Evolutionary conservation across 2,888 invertebrate genomes (phyloP).

Genomic region (Gastracanthus pulcherrimus): DNA sequence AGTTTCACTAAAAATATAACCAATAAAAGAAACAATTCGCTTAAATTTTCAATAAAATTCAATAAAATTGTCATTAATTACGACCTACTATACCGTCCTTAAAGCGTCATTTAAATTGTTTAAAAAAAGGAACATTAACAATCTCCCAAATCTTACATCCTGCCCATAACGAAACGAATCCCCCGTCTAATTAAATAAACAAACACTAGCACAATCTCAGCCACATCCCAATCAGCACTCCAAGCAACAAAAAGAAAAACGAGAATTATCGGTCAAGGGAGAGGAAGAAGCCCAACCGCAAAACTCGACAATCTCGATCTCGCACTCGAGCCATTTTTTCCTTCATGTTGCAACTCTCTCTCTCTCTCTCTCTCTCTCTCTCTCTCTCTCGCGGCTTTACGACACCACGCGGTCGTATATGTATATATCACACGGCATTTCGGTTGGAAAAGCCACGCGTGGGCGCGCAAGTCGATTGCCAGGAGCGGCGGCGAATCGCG

Average conservation of each 20-base stretch:
- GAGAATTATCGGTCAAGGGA: neutral
- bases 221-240: neutral
- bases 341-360: conserved; percentile 25
- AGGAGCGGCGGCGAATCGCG: conserved; percentile 2
- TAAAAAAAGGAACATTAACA: neutral
- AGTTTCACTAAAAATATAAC: too few relatives aligned
- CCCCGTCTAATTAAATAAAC: too few relatives aligned
- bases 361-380: neutral
- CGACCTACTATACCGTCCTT: too few relatives aligned
- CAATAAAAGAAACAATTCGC: too few relatives aligned
- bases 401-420: conserved; percentile 16
- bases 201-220: neutral
- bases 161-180: too few relatives aligned
- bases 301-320: neutral
- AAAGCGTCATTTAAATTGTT: too few relatives aligned
- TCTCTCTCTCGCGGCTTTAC: conserved; percentile 8
- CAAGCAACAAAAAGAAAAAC: neutral
- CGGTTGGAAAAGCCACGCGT: conserved; percentile 40
- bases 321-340: neutral
- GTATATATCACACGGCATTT: too few relatives aligned
- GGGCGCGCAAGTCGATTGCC: conserved; percentile 28
- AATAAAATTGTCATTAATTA: too few relatives aligned
- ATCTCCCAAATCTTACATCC: too few relatives aligned
- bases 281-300: conserved; percentile 24
- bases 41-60: too few relatives aligned